phyloP scores from a whole-genome alignment of 2,797 vertebrate genomes.

The Fistularia commersonii region DNA sequence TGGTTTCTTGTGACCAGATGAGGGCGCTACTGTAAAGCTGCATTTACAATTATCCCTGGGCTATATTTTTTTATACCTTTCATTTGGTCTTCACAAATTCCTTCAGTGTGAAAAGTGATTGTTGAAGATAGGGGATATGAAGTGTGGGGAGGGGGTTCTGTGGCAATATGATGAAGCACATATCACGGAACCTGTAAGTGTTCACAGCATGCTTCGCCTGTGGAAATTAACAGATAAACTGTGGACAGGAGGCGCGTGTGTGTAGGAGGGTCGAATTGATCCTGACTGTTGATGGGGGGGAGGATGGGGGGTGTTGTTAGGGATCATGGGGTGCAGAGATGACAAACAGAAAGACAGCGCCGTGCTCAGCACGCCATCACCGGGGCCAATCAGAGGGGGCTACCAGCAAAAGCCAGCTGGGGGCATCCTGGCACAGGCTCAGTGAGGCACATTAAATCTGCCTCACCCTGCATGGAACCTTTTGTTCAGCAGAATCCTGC shows the following conservation, averaged over 20 bases:
- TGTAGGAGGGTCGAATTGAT: constrained; percentile 46
- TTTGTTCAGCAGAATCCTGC: constrained; percentile 97
- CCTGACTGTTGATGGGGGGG: constrained; percentile 30
- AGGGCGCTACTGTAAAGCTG: constrained; percentile 35
- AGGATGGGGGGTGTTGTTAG: constrained; percentile 36
- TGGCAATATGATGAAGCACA: constrained; percentile 71
- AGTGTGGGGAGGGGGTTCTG: constrained; percentile 40
- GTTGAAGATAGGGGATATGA: constrained; percentile 53
- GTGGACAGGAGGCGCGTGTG: constrained; percentile 27
- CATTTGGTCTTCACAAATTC: not conserved
- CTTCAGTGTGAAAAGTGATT: constrained; percentile 11
- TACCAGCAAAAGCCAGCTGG: constrained; percentile 74
- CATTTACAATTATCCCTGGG: too few relatives aligned
- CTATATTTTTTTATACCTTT: not conserved
- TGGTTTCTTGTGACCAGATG: too few relatives aligned
- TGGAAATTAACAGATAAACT: constrained; percentile 74
- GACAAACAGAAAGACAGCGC: constrained; percentile 81
- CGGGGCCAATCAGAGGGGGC: constrained; percentile 63
- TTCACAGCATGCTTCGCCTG: constrained; percentile 69
- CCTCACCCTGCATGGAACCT: constrained; percentile 91
- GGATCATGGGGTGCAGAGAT: constrained; percentile 68
- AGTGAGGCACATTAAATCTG: constrained; percentile 84
- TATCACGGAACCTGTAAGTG: constrained; percentile 71
- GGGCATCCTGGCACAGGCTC: constrained; percentile 89
- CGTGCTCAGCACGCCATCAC: constrained; percentile 76